Base-by-base conservation (phyloP, 2,113 vertebrate species). In the Ginglymostoma cirratum region DNA sequence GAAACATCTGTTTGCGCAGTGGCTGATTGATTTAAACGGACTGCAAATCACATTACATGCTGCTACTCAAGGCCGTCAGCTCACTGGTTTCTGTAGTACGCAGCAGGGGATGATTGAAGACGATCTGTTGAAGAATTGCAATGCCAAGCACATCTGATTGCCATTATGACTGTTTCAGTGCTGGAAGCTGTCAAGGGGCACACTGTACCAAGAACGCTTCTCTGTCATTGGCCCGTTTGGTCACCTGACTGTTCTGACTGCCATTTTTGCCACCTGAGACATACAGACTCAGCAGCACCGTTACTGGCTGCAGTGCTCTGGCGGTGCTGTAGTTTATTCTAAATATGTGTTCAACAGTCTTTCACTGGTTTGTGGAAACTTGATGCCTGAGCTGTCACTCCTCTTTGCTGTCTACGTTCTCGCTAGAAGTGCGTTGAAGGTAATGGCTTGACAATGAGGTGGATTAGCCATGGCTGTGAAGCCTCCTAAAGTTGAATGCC, bases 1-100 rank as follows among this genome's bases (percentile, higher is more conserved):
- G 96, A 96, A 98, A 97, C 97, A 97, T 98, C 97, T 98, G 97
- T 98, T 98, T 98, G 96, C 97, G 97, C 97, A 97, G 97, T 97
- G 96, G 98, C 96, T 97, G 97, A 65, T 96, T 96, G 96, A 97
- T 96, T 96, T 97, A 96, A 96, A 96, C 96, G 97, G 97, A 96
- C 96, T 96, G 96, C 86, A 97, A 97, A 96, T 96, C 96, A 96
- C 96, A 94, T 96, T 96, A 96, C 96, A 96, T 27, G 8, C 96
- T 96, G 95, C 97, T 97, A 94, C 96, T 97, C 93, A 38, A 95
- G 96, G 96, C 96, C 96, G 3, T 42, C 94, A 96, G 97, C 96
- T 96, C 96, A 96, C 95, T 96, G 96, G 95, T 96, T 96, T 96
- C 96, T 96, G 96, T 96, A 96, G 96, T 96, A 97, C 96, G 97